Evolutionary conservation across 2,113 vertebrate genomes (phyloP).

Genomic region (Triplophysa tibetana): DNA sequence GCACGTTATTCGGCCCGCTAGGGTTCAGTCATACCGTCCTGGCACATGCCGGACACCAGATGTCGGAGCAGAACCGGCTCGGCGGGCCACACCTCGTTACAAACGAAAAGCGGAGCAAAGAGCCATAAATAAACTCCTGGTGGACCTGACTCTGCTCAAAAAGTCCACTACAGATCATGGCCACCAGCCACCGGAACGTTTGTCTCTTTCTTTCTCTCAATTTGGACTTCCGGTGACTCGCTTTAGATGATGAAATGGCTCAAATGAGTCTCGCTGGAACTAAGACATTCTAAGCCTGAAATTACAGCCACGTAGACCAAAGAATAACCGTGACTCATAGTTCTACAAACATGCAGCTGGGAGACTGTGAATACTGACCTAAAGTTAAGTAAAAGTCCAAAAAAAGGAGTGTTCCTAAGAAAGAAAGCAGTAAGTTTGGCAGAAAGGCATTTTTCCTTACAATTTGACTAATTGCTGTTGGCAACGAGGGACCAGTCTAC

Average conservation of each 20-base stretch:
- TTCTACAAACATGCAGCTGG: neutral
- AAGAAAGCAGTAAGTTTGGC: neutral
- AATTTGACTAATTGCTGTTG: constrained; percentile 50
- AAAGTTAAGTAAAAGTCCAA: neutral
- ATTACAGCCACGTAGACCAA: neutral
- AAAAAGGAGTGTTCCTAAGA: neutral
- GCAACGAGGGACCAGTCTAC: constrained; percentile 29
- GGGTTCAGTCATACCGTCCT: constrained; percentile 71
- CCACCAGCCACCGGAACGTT: constrained; percentile 45
- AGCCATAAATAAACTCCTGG: constrained; percentile 73
- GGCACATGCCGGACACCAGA: constrained; percentile 77
- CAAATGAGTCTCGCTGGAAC: neutral
- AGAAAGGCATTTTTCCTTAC: constrained; percentile 47
- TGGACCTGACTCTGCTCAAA: constrained; percentile 58
- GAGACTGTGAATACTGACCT: neutral
- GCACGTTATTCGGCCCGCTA: constrained; percentile 66
- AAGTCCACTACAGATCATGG: constrained; percentile 54
- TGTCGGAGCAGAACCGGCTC: constrained; percentile 75
- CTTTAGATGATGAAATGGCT: constrained; percentile 33
- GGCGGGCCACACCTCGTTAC: constrained; percentile 71
- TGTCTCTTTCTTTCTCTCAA: constrained; percentile 28
- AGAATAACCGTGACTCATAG: constrained; percentile 14
- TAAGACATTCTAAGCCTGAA: neutral
- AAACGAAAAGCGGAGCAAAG: constrained; percentile 65
- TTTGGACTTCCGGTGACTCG: constrained; percentile 34